A percentile compares a stretch with the other conserved stretches of the same genome.
phyloP scores from a whole-genome alignment of 2,888 invertebrate genomes.

The Abrostola triplasia region DNA sequence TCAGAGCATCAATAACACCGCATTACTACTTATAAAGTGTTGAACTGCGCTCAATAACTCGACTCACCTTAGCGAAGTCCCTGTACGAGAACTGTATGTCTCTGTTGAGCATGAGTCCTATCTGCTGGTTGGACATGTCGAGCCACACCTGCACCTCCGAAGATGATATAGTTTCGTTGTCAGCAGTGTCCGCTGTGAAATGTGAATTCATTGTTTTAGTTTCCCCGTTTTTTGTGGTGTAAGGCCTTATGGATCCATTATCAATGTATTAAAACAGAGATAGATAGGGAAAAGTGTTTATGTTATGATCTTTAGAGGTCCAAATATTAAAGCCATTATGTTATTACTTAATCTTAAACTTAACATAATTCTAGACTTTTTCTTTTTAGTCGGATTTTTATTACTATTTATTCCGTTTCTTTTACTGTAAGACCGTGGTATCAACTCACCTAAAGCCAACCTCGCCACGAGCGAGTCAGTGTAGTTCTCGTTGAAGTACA shows the following conservation, averaged over 20 bases:
- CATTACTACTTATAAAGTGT: too few relatives aligned
- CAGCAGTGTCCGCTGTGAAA: constrained; percentile 91
- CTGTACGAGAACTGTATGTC: constrained; percentile 95
- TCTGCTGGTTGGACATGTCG: constrained; percentile 98
- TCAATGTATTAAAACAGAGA: too few relatives aligned
- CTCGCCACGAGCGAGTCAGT: constrained; percentile 95
- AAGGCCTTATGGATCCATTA: neutral
- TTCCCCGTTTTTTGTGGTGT: neutral
- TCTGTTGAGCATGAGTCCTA: constrained; percentile 95
- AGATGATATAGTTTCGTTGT: constrained; percentile 95
- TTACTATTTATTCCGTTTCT: too few relatives aligned
- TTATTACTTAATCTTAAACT: too few relatives aligned
- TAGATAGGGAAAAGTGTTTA: too few relatives aligned
- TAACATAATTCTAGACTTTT: too few relatives aligned
- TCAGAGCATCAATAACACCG: too few relatives aligned
- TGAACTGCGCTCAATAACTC: neutral
- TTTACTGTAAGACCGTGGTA: neutral
- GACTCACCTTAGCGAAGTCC: constrained; percentile 91
- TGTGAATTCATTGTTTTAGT: neutral
- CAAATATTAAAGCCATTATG: too few relatives aligned
- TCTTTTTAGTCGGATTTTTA: too few relatives aligned
- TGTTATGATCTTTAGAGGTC: too few relatives aligned
- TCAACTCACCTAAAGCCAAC: constrained; percentile 87
- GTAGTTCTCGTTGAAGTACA: constrained; percentile 96
- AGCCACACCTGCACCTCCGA: constrained; percentile 96